phyloP scores from a whole-genome alignment of 2,113 vertebrate species.

The Microcebus lehilahytsara region DNA sequence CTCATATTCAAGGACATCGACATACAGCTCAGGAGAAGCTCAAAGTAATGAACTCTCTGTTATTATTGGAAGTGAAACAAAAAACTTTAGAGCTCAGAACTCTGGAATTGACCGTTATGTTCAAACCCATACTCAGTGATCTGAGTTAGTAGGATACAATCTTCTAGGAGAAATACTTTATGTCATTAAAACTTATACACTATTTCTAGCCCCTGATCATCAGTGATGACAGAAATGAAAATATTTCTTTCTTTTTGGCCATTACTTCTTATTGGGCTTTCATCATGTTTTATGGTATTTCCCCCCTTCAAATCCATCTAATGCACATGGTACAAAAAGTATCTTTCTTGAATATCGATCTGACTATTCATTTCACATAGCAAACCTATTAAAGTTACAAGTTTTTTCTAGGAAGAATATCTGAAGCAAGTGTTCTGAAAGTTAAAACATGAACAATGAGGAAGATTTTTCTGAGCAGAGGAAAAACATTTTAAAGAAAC shows the following conservation, averaged over 20 bases:
- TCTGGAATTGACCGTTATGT: neutral
- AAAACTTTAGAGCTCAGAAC: neutral
- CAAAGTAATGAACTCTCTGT: neutral
- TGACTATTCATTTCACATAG: neutral
- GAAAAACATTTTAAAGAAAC: neutral
- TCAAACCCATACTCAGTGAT: neutral
- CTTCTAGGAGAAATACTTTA: neutral
- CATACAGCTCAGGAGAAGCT: neutral
- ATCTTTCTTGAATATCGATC: neutral
- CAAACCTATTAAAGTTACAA: neutral
- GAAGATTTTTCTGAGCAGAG: neutral
- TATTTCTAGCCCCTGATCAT: neutral
- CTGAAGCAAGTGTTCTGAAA: neutral
- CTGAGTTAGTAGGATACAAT: neutral
- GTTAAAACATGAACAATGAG: neutral
- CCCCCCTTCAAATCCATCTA: neutral
- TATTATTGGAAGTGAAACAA: neutral
- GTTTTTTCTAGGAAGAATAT: neutral
- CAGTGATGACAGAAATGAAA: neutral
- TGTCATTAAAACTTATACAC: neutral
- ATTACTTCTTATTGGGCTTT: neutral
- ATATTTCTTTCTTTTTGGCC: neutral
- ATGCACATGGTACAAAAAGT: neutral
- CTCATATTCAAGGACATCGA: neutral
- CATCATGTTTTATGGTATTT: neutral